A percentile compares a stretch with the other conserved stretches of the same genome.
Evolutionary conservation across 2,888 invertebrate genomes (phyloP).

Genomic region (Pyrocoelia pectoralis): DNA sequence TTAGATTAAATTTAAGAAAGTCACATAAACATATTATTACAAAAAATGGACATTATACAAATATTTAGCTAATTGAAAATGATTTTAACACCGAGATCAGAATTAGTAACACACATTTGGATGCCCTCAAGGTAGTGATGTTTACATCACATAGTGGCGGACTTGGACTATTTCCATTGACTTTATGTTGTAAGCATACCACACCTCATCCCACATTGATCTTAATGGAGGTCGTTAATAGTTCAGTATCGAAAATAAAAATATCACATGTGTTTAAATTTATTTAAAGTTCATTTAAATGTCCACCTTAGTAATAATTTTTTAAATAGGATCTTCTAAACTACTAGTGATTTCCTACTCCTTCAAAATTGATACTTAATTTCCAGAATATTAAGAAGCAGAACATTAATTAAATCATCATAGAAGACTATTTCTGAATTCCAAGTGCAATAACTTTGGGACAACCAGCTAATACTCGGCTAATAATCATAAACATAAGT

Average conservation of each 20-base stretch:
- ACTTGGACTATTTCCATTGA: slow-evolving; percentile 32
- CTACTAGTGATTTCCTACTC: no score
- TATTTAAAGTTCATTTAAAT: slow-evolving; percentile 1
- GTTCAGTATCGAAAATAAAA: slow-evolving; percentile 32
- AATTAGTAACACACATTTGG: slow-evolving; percentile 8
- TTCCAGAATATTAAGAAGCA: no score
- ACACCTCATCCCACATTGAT: slow-evolving; percentile 38
- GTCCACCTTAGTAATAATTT: background rate
- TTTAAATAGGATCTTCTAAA: no score
- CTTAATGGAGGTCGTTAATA: slow-evolving; percentile 30
- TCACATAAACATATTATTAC: no score
- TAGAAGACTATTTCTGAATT: no score
- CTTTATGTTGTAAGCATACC: slow-evolving; percentile 40
- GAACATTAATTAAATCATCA: no score
- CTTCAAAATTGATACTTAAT: no score
- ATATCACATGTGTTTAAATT: slow-evolving; percentile 10
- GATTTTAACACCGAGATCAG: background rate
- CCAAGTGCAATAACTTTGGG: no score
- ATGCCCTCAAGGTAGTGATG: slow-evolving; percentile 19
- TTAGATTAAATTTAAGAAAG: no score
- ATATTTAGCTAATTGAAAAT: background rate
- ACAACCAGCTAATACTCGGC: no score
- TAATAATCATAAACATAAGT: no score
- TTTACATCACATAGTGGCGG: slow-evolving; percentile 21
- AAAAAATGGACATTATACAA: no score